Conservation (phyloP, 2,888 invertebrate genomes). For the Zonitis immaculata region DNA sequence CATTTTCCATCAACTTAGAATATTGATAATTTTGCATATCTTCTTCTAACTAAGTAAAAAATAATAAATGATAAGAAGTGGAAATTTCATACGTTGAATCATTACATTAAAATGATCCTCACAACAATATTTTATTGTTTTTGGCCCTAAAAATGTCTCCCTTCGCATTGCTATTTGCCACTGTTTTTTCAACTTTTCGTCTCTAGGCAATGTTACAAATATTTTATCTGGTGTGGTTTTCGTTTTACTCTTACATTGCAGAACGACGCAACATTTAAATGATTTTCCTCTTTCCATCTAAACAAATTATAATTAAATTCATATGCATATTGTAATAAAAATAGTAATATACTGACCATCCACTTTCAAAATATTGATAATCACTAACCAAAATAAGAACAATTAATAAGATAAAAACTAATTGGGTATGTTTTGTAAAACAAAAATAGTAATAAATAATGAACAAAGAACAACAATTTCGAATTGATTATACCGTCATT, state of each 20-base stretch:
- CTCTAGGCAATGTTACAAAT: not conserved
- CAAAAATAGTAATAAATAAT: too few relatives aligned
- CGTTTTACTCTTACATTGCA: not conserved
- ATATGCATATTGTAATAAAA: too few relatives aligned
- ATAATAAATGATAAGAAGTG: not conserved
- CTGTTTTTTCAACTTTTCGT: not conserved
- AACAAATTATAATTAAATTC: too few relatives aligned
- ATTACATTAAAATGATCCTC: constrained; percentile 5
- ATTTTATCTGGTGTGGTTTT: not conserved
- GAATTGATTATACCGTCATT: too few relatives aligned
- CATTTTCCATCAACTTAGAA: not conserved
- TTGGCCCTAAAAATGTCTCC: not conserved
- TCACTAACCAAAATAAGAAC: too few relatives aligned
- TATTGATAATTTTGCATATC: not conserved
- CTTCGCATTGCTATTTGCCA: not conserved
- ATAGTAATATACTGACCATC: too few relatives aligned
- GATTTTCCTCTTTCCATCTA: too few relatives aligned
- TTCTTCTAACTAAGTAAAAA: not conserved
- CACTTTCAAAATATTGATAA: too few relatives aligned
- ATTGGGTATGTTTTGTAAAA: too few relatives aligned
- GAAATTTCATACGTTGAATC: not conserved
- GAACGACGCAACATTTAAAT: not conserved
- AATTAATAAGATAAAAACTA: too few relatives aligned
- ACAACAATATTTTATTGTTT: constrained; percentile 1
- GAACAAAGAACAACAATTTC: too few relatives aligned